Evolutionary conservation across 2,113 vertebrate species (phyloP).

Genomic region (Urocitellus parryii): DNA sequence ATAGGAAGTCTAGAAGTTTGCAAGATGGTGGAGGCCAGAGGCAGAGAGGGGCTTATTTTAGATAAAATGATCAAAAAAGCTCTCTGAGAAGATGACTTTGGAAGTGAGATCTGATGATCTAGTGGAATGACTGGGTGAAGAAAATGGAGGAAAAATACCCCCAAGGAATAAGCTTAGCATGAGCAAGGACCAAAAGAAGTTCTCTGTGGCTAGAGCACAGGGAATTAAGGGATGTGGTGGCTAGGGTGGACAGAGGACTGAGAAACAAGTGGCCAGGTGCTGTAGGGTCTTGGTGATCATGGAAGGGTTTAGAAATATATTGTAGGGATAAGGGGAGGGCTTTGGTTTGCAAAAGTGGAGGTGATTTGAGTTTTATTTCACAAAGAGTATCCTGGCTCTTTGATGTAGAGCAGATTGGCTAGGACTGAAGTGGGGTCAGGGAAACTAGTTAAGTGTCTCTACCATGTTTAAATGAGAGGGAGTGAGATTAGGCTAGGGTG

Average conservation of each 20-base stretch:
- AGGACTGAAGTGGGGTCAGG: no score
- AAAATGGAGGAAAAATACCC: neutral
- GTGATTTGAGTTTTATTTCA: neutral
- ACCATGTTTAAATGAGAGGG: neutral
- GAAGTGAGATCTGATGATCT: neutral
- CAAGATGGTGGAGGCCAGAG: neutral
- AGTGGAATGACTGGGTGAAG: no score
- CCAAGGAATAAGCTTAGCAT: accelerated
- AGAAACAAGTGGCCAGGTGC: neutral
- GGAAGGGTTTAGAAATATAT: neutral
- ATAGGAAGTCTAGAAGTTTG: neutral
- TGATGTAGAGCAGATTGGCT: neutral
- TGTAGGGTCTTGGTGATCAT: neutral
- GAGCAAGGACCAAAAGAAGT: neutral
- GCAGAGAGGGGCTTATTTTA: accelerated
- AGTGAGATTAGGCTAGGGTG: neutral
- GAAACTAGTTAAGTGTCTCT: neutral
- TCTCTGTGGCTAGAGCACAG: neutral
- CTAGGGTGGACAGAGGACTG: no score
- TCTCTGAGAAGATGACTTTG: neutral
- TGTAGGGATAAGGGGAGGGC: neutral
- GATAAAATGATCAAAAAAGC: neutral
- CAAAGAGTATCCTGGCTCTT: neutral
- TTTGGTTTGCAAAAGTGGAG: neutral
- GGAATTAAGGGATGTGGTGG: no score